Evolutionary conservation across 2,113 vertebrate genomes (phyloP).

Genomic region (Cryptoleucopteryx plumbea): DNA sequence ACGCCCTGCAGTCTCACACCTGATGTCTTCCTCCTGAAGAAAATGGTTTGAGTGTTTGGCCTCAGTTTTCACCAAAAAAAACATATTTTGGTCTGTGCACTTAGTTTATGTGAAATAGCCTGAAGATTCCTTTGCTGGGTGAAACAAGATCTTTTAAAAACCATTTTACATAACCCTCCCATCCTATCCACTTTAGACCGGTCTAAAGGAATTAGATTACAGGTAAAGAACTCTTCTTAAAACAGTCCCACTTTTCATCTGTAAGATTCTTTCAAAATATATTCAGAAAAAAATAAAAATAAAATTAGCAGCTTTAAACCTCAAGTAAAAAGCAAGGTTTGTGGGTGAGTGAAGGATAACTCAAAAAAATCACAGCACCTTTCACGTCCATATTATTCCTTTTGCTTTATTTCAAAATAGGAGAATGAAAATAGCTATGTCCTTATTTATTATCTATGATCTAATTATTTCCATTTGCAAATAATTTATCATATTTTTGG

Average conservation of each 20-base stretch:
- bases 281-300: not conserved
- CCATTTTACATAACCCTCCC: not conserved
- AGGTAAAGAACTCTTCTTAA: not conserved
- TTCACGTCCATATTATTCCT: not conserved
- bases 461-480: slow-evolving; percentile 16
- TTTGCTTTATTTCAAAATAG: not conserved
- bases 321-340: not conserved
- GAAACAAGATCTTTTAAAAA: not conserved
- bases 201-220: not conserved
- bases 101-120: not conserved
- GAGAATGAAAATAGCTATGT: not conserved
- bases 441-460: not conserved
- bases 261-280: not conserved
- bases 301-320: not conserved
- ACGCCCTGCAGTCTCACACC: not conserved
- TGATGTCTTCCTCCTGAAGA: not conserved
- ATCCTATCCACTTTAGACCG: not conserved
- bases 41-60: not conserved
- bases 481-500: not conserved
- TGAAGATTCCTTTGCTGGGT: not conserved
- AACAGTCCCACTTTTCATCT: not conserved
- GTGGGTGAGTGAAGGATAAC: not conserved
- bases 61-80: not conserved
- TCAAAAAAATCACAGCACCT: not conserved
- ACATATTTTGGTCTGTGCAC: not conserved